These are phyloP conservation scores for Cistogaster globosa DNA, from an alignment of 2,888 invertebrate genomes.

Conservation along the genomic window DNA sequence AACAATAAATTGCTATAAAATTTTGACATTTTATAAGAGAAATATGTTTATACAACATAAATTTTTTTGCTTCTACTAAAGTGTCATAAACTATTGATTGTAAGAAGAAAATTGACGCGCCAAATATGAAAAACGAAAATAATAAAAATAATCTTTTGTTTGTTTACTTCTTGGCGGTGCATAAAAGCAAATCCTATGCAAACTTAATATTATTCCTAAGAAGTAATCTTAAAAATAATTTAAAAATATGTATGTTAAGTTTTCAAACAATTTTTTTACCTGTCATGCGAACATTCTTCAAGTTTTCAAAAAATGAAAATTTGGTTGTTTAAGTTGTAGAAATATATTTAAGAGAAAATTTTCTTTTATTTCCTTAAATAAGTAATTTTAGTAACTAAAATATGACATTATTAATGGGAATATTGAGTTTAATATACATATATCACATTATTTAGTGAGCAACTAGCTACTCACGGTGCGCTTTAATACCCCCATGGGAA, in stretches of 20 bases:
- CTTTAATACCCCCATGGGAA: no score
- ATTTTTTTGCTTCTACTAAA: conserved; percentile 18
- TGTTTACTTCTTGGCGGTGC: neutral
- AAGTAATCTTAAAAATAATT: conserved; percentile 22
- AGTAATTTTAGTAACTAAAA: conserved; percentile 8
- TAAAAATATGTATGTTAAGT: conserved; percentile 47
- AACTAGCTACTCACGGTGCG: no score
- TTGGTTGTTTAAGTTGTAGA: neutral
- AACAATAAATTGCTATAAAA: conserved; percentile 63
- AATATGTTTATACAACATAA: no score
- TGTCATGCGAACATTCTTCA: conserved; percentile 8
- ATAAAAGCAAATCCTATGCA: conserved; percentile 44
- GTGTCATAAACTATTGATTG: conserved; percentile 58
- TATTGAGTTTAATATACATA: no score
- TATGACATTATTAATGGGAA: no score
- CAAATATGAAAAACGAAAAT: conserved; percentile 31
- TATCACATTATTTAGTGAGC: no score
- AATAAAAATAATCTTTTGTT: conserved; percentile 39
- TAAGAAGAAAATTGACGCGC: conserved; percentile 62
- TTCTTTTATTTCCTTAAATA: conserved; percentile 44
- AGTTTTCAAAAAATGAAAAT: neutral
- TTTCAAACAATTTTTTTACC: conserved; percentile 24
- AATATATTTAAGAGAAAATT: neutral
- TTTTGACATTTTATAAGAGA: conserved; percentile 58
- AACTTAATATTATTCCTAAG: conserved; percentile 37